Conservation (phyloP, 2,113 vertebrate species). For the Anolis sagrei region DNA sequence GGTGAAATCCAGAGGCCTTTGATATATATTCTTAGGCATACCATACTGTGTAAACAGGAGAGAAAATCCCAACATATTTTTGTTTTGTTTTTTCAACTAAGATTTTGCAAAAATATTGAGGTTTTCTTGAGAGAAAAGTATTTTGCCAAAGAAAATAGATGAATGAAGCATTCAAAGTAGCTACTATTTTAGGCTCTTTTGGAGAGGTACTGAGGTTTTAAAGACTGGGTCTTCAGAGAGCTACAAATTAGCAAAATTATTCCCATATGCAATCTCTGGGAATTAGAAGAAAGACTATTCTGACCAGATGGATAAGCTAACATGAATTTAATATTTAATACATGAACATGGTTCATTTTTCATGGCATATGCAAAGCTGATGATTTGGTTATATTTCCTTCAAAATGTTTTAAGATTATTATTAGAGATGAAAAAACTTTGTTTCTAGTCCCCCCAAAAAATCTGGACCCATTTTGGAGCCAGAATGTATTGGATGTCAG, state of each 20-base stretch:
- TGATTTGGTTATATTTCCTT: not conserved
- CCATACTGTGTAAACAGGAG: too few species aligned
- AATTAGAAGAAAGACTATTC: constrained; percentile 6
- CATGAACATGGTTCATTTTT: not conserved
- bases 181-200: not conserved
- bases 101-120: not conserved
- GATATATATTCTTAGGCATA: not conserved
- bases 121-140: constrained; percentile 3
- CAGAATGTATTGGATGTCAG: not conserved
- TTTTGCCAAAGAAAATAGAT: constrained; percentile 22
- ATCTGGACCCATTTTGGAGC: not conserved
- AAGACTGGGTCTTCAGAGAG: constrained; percentile 1
- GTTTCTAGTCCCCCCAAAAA: not conserved
- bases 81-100: not conserved
- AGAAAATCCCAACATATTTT: not conserved
- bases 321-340: not conserved
- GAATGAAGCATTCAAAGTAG: not conserved
- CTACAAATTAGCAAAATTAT: constrained; percentile 12
- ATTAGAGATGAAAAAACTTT: not conserved
- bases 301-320: constrained; percentile 12
- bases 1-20: not conserved
- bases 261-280: constrained; percentile 13
- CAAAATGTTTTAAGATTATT: not conserved
- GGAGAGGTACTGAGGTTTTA: not conserved
- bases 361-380: not conserved